Base-by-base conservation (phyloP, 1,140 invertebrate genomes). In the Caerostris extrusa region DNA sequence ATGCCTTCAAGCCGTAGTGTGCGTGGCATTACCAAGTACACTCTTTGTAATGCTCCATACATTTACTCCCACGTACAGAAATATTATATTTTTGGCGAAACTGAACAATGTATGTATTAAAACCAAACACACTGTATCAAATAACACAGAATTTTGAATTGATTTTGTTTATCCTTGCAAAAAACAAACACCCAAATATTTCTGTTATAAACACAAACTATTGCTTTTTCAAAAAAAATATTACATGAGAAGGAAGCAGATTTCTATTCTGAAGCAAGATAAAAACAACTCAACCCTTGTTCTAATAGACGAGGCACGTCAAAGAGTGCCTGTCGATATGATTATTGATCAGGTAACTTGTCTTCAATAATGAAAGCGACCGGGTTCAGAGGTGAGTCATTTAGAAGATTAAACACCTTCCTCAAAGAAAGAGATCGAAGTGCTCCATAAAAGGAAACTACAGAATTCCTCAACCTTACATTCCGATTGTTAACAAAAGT, bases 281-380 rank as follows among this genome's bases (percentile, higher is more conserved):
- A 10, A 12, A 19, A 8, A 53, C 19, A 34, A 64, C 34, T 34
- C 34, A 34, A 77, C 34, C 0, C 34, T 77, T 53, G 69, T 77
- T 77, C 19, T 53, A 50, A 77, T 19, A 12, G 34, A 77, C 34
- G 19, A 50, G 71, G 53, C 71, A 50, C 34, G 10, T 77, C 7
- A 50, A 12, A 77, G 34, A 77, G 53, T 77, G 34, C 5, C 34
- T 53, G 71, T 53, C 71, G 71, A 77, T 77, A 77, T 50, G 34
- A 50, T 10, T 77, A 77, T 77, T 50, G 71, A 77, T 77, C 71
- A 77, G 71, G 71, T 77, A 77, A 77, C 34, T 77, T 77, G 71
- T 77, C 71, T 53, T 7, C 10, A 50, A 34, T 77, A 77, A 10
- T 77, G 71, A 77, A 77, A 77, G 34, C n/a, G 50, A 77, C 71